Base-by-base conservation (phyloP, 2,113 vertebrate species). In the Mystacornis crossleyi region DNA sequence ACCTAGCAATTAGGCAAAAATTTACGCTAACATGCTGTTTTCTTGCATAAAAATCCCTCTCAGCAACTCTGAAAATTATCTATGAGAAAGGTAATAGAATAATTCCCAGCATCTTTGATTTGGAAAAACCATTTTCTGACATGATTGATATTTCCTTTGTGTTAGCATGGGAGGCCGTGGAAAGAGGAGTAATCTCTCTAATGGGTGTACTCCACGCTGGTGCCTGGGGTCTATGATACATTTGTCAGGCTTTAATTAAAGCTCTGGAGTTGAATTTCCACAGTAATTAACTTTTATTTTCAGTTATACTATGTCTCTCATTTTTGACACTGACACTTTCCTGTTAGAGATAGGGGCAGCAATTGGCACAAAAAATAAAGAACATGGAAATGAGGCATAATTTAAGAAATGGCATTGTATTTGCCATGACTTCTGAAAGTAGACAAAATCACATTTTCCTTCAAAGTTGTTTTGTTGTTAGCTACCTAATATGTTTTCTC, bases 231-330 rank as follows among this genome's bases (percentile, higher is more conserved):
- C 74, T 64, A 33, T 88, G 70, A 85, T 95, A 92, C 83, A 79
- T 93, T 95, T 93, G 91, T 98, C 94, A 97, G 84, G 85, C 93
- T 95, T 95, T 97, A 96, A 97, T 98, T 97, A 97, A 92, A 79
- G 86, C 25, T 9, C 80, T 45, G 70, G 89, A 91, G 83, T 90
- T 95, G 92, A 80, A 93, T 95, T 97, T 96, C 82, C 83, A 90
- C 90, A 86, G 93, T 97, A 97, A 97, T 97, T 97, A 96, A 94
- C 90, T 96, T 96, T 96, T 92, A 86, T 97, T 96, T 95, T 69
- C 66, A 40, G 94, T 94, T 94, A 55, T 18, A 71, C 92, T 31
- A 6, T 94, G 90, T 87, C 84, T 91, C 78, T 97, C 85, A 81
- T 94, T 94, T 94, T 80, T 96, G 90, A 94, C 93, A 87, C 77